These are phyloP conservation scores for Meloe dianella DNA, from an alignment of 2,888 invertebrate genomes.

Conservation along the genomic window DNA sequence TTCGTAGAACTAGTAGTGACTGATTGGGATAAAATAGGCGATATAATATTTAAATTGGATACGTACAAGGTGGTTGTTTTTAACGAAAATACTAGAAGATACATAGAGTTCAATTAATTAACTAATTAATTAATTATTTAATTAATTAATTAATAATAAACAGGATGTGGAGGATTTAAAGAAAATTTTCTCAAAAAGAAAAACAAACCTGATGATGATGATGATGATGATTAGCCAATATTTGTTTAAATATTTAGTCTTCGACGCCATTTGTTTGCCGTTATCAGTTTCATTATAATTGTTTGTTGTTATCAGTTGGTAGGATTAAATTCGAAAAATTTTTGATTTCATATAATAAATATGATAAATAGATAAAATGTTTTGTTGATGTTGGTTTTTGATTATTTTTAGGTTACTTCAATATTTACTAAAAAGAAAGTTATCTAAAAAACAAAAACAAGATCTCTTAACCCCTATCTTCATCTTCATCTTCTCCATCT, in stretches of 20 bases:
- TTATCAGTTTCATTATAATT: constrained; percentile 30
- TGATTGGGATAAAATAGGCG: constrained; percentile 60
- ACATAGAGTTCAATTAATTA: neutral
- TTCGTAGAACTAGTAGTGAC: constrained; percentile 45
- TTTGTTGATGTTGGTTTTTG: constrained; percentile 24
- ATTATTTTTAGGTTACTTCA: constrained; percentile 38
- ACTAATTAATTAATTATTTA: neutral
- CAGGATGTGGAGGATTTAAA: neutral
- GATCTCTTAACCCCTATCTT: too few species aligned
- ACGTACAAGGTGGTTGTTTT: constrained; percentile 32
- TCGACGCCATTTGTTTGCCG: constrained; percentile 25
- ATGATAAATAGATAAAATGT: constrained; percentile 2
- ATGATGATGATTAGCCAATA: constrained; percentile 18
- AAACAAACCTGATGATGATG: neutral
- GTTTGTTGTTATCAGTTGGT: constrained; percentile 23
- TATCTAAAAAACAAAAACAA: too few species aligned
- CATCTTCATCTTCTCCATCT: too few species aligned
- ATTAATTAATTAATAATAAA: neutral
- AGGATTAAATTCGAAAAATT: neutral
- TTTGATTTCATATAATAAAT: neutral
- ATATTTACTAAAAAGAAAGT: too few species aligned
- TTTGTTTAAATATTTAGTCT: constrained; percentile 16
- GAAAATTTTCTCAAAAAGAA: constrained; percentile 10
- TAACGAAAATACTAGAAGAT: neutral
- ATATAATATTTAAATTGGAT: constrained; percentile 61